Conservation (phyloP, 2,113 vertebrate genomes). For the Pluvialis apricaria region DNA sequence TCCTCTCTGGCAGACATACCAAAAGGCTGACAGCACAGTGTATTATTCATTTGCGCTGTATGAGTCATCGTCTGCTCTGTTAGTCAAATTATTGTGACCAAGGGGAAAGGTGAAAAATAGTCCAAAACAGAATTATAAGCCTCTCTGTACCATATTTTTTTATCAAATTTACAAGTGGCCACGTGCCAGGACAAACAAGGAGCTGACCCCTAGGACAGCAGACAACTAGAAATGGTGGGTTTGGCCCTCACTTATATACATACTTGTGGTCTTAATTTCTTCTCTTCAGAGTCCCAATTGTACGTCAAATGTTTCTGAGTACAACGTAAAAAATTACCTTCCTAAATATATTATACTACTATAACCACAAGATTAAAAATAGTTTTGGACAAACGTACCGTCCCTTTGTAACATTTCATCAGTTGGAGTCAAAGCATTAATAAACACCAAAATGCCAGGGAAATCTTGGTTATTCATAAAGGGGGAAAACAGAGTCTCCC, state of each 20-base stretch:
- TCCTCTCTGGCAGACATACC: background rate
- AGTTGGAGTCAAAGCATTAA: background rate
- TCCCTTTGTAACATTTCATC: background rate
- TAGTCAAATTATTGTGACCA: slow-evolving; percentile 59
- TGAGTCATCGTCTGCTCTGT: slow-evolving; percentile 36
- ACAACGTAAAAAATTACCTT: background rate
- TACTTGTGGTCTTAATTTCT: slow-evolving; percentile 7
- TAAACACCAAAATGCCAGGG: background rate
- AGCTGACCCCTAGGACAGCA: background rate
- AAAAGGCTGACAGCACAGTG: slow-evolving; percentile 30
- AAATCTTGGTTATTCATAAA: fast-evolving
- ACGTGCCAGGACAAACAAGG: background rate
- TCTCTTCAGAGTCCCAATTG: background rate
- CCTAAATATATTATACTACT: background rate
- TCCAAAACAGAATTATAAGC: slow-evolving; percentile 44
- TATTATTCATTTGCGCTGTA: slow-evolving; percentile 6
- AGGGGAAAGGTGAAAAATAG: slow-evolving; percentile 32
- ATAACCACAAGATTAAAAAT: background rate
- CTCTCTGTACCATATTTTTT: background rate
- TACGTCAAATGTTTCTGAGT: background rate
- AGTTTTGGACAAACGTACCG: background rate
- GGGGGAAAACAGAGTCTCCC: background rate
- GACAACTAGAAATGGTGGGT: background rate
- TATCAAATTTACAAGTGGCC: slow-evolving; percentile 53
- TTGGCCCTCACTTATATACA: background rate